Evolutionary conservation across 2,797 vertebrate species (phyloP).

Genomic region (Australoheros facetus): DNA sequence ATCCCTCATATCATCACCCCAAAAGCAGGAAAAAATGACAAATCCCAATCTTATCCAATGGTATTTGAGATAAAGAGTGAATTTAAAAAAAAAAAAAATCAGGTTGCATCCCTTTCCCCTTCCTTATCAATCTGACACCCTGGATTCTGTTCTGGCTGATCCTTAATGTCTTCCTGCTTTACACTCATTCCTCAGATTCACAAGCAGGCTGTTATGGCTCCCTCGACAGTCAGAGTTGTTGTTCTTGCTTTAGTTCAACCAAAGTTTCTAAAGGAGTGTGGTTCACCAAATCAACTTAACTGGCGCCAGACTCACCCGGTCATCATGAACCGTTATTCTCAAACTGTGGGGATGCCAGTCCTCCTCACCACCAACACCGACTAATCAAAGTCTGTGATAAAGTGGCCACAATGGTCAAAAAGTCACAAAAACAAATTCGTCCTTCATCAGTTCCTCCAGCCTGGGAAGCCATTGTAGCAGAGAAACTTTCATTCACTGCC

Average conservation of each 20-base stretch:
- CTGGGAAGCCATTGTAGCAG: not conserved
- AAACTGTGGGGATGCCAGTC: not conserved
- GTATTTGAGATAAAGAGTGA: not conserved
- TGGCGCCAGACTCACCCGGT: not conserved
- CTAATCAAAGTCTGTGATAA: not conserved
- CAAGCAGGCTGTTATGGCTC: not conserved
- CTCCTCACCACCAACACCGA: not conserved
- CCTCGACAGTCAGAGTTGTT: not conserved
- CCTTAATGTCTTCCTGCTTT: not conserved
- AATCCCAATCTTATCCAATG: not conserved
- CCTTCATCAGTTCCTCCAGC: not conserved
- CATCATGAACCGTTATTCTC: not conserved
- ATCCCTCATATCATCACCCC: not conserved
- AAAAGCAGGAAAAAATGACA: not conserved
- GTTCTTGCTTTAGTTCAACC: not conserved
- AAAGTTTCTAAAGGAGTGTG: not conserved
- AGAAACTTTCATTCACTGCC: not conserved
- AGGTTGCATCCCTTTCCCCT: not conserved
- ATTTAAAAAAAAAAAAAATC: not conserved
- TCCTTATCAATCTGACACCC: not conserved
- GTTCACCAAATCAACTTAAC: not conserved
- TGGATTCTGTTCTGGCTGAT: not conserved
- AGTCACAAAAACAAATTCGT: not conserved
- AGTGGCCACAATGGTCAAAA: not conserved
- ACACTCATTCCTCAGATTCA: constrained; percentile 32